Conservation (phyloP, 2,113 vertebrate genomes). For the Pelobates fuscus region DNA sequence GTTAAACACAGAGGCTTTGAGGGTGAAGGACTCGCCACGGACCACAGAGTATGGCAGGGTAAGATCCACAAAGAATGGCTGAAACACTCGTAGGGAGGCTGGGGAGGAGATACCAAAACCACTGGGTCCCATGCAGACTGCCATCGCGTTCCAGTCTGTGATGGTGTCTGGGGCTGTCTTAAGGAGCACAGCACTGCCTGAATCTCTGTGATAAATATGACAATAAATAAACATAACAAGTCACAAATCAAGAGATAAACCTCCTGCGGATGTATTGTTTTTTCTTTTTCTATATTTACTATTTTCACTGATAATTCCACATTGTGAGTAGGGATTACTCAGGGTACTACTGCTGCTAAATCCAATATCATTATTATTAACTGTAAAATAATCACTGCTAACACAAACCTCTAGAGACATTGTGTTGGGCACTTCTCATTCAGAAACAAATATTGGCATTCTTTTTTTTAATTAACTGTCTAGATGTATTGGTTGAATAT, state of each 20-base stretch:
- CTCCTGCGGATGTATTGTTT: too few species aligned
- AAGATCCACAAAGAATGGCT: constrained; percentile 84
- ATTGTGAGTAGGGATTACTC: too few species aligned
- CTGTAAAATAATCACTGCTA: too few species aligned
- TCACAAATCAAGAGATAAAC: background rate
- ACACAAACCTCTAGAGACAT: too few species aligned
- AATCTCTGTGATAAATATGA: constrained; percentile 54
- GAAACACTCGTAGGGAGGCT: constrained; percentile 70
- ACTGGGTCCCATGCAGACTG: constrained; percentile 74
- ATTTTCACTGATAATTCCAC: too few species aligned
- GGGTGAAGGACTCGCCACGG: constrained; percentile 79
- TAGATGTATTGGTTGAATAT: too few species aligned
- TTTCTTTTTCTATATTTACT: too few species aligned
- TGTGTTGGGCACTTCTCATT: too few species aligned
- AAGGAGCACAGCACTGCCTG: constrained; percentile 52
- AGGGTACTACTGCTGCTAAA: too few species aligned
- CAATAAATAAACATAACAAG: constrained; percentile 10
- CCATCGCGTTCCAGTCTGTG: constrained; percentile 80
- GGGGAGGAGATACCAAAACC: constrained; percentile 79
- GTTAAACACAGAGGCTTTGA: constrained; percentile 83
- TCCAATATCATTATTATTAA: too few species aligned
- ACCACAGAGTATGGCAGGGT: constrained; percentile 85
- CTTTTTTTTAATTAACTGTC: too few species aligned
- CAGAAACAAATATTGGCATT: too few species aligned
- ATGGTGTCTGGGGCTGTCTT: constrained; percentile 77